phyloP scores from a whole-genome alignment of 2,888 invertebrate genomes.

The Leptopilina myrica region DNA sequence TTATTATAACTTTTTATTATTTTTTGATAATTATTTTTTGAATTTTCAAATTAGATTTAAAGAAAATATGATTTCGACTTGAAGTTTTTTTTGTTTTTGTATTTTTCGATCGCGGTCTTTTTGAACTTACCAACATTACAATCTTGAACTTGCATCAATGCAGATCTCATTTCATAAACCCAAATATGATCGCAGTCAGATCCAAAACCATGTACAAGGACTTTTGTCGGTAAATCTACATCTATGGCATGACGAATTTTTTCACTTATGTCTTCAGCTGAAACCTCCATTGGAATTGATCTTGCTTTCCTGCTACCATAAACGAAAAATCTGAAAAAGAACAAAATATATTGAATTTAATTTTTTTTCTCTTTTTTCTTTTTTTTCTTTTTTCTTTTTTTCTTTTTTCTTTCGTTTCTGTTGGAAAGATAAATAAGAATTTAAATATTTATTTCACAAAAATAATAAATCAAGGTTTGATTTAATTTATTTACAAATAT shows the following conservation, averaged over 20 bases:
- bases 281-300: conserved; percentile 73
- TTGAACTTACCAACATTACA: conserved; percentile 70
- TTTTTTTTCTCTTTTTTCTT: too few species aligned
- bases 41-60: too few species aligned
- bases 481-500: too few species aligned
- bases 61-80: too few species aligned
- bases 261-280: conserved; percentile 72
- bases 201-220: conserved; percentile 96
- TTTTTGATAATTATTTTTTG: too few species aligned
- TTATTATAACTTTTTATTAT: too few species aligned
- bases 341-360: background rate
- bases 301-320: conserved; percentile 73
- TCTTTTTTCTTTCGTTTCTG: too few species aligned
- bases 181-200: conserved; percentile 94
- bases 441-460: too few species aligned
- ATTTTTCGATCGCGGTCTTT: too few species aligned
- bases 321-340: conserved; percentile 69
- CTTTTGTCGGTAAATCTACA: conserved; percentile 80
- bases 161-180: conserved; percentile 95
- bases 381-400: too few species aligned
- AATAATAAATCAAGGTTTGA: too few species aligned
- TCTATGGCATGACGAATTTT: conserved; percentile 72
- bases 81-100: background rate
- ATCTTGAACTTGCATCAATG: conserved; percentile 86
- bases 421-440: too few species aligned